Percentiles rank a stretch among this genome's conserved stretches.
These are phyloP conservation scores for mouse (Mus musculus) DNA, from an alignment of 2,113 vertebrate species.

Conservation along the genomic window GRCm39 chr8:22667001-22667500, in stretches of 20 bases:
- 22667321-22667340: slow-evolving; percentile 93
- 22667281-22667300: slow-evolving; percentile 87
- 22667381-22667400: slow-evolving; percentile 82
- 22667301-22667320: slow-evolving; percentile 94
- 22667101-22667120: slow-evolving; percentile 80
- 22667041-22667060: neutral
- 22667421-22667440: slow-evolving; percentile 86
- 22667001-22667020: slow-evolving; percentile 23
- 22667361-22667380: slow-evolving; percentile 55
- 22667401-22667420: slow-evolving; percentile 84
- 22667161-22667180: slow-evolving; percentile 65
- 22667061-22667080: slow-evolving; percentile 61
- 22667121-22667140: slow-evolving; percentile 66
- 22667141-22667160: slow-evolving; percentile 73
- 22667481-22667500: slow-evolving; percentile 9
- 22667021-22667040: slow-evolving; percentile 66
- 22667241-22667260: slow-evolving; percentile 62
- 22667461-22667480: slow-evolving; percentile 71
- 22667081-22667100: slow-evolving; percentile 29
- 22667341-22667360: slow-evolving; percentile 89
- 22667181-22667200: neutral
- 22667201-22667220: neutral
- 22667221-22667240: slow-evolving; percentile 70
- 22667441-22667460: slow-evolving; percentile 75
- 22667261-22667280: slow-evolving; percentile 64